Conservation (phyloP, 2,888 invertebrate genomes). For the Agrochola lychnidis region DNA sequence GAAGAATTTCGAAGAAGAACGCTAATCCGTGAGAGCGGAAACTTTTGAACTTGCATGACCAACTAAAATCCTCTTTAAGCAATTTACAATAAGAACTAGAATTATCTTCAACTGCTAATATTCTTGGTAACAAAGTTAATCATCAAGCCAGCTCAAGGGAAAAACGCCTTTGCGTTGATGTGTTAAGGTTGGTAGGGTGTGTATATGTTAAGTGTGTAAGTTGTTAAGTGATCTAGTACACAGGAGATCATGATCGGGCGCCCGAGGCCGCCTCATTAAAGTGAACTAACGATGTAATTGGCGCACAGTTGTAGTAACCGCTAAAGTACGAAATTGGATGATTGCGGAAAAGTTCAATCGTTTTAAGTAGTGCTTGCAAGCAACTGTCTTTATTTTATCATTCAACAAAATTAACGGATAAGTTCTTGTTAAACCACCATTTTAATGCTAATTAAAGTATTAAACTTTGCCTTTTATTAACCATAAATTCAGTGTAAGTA, state of each 20-base stretch:
- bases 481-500: neutral
- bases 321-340: slow-evolving; percentile 73
- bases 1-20: slow-evolving; percentile 18
- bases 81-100: slow-evolving; percentile 66
- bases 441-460: neutral
- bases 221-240: slow-evolving; percentile 73
- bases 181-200: slow-evolving; percentile 48
- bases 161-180: slow-evolving; percentile 43
- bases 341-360: slow-evolving; percentile 69
- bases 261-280: slow-evolving; percentile 82
- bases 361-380: slow-evolving; percentile 11
- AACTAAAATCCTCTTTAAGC: slow-evolving; percentile 66
- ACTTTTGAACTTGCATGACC: slow-evolving; percentile 52
- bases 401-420: neutral
- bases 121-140: slow-evolving; percentile 39
- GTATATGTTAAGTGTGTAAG: slow-evolving; percentile 59
- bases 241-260: slow-evolving; percentile 72
- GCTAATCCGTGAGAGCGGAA: slow-evolving; percentile 55
- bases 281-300: slow-evolving; percentile 87
- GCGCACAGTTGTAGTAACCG: slow-evolving; percentile 72
- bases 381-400: slow-evolving; percentile 1
- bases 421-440: neutral
- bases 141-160: neutral
- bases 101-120: slow-evolving; percentile 65
- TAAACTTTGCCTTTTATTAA: neutral